Evolutionary conservation across 2,888 invertebrate species (phyloP), one percentile per base, ranked within the genome.

Genomic region (Ichneumoninae sp.): DNA sequence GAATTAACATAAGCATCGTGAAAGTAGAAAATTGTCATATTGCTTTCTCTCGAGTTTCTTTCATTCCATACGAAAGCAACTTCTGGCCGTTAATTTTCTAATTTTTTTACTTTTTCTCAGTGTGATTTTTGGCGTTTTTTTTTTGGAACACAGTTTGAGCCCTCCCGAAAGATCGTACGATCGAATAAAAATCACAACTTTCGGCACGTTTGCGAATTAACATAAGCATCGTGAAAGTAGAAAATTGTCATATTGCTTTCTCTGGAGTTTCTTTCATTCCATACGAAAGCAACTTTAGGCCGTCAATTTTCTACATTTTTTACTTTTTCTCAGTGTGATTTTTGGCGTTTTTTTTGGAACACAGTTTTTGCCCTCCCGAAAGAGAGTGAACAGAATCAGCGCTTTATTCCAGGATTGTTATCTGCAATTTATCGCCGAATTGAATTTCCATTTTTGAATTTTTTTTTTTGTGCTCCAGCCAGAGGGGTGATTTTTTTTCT

Each of bases 131-230:
- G 13, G 19, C 3, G n/a, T n/a, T 2, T 1, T 2, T 16, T 40
- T 36, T 65, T 16, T 33, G 40, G 3, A 40, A 40, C 40, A 40
- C 16, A 16, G 13, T 44, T 44, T 26, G 19, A 19, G 19, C 19
- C 19, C 19, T 19, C 19, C 19, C 19, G 19, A 19, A 19, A 19
- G 19, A 19, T 19, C 19, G 19, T 19, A 90, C 91, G 92, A 92
- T 93, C 92, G 89, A 90, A 90, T 87, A 86, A 81, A 90, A 92
- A 92, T 92, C 91, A 91, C 89, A 86, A 84, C 74, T 30, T 69
- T n/a, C 33, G 1, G 44, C 13, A 75, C 66, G 47, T 60, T 63
- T 75, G 33, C 19, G 44, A 57, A 69, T 69, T 70, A 3, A 36
- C 65, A 50, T n/a, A n/a, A 30, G n/a, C 13, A 40, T 40, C n/a